Conservation (phyloP, 2,888 invertebrate species). For the Acronicta psi region DNA sequence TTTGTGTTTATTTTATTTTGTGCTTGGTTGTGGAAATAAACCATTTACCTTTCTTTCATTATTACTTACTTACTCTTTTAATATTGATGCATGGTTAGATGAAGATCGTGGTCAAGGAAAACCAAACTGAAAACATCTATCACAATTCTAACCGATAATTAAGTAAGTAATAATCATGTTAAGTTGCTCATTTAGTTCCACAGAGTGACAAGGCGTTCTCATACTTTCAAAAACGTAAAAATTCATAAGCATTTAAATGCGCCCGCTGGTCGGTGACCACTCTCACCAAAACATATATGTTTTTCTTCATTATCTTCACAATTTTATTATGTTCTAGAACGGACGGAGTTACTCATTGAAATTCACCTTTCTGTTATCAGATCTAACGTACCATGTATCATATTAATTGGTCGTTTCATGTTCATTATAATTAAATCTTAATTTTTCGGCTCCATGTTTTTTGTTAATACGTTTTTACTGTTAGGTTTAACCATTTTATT, state of each 20-base stretch:
- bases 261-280: conserved; percentile 51
- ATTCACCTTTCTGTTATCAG: conserved; percentile 67
- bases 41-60: too few species aligned
- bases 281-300: conserved; percentile 61
- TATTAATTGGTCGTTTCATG: conserved; percentile 71
- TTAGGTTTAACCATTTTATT: conserved; percentile 57
- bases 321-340: conserved; percentile 62
- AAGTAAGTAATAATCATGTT: conserved; percentile 13
- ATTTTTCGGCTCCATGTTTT: conserved; percentile 59
- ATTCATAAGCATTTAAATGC: conserved; percentile 41
- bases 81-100: too few species aligned
- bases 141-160: too few species aligned
- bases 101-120: too few species aligned
- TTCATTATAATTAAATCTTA: conserved; percentile 71
- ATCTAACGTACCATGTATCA: conserved; percentile 68
- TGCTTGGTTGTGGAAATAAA: too few species aligned
- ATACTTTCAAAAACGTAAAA: conserved; percentile 46
- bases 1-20: too few species aligned
- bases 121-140: too few species aligned
- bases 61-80: too few species aligned
- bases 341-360: conserved; percentile 63
- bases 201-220: conserved; percentile 42
- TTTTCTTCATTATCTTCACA: conserved; percentile 59
- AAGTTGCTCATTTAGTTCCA: not conserved
- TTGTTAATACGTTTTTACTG: conserved; percentile 59